Conservation (phyloP, 2,888 invertebrate species). For the Tiphia femorata region DNA sequence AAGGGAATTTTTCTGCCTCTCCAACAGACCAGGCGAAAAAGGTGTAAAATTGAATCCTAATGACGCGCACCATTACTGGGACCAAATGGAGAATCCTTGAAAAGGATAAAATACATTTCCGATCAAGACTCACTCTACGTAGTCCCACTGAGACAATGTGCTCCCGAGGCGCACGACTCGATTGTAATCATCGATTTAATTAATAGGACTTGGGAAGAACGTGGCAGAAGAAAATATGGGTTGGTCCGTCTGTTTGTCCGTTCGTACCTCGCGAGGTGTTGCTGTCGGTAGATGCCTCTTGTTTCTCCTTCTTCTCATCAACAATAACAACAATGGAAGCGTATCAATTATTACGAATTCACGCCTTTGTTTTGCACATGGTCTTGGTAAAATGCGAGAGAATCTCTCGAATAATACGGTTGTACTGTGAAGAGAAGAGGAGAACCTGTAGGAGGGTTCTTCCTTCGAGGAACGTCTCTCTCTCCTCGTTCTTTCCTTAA, state of each 20-base stretch:
- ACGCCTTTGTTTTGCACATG: too few relatives aligned
- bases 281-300: not conserved
- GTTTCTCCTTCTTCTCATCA: not conserved
- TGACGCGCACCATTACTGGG: too few relatives aligned
- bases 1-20: too few relatives aligned
- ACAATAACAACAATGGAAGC: slow-evolving; percentile 21
- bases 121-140: not conserved
- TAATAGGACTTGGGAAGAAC: slow-evolving; percentile 35
- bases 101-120: not conserved
- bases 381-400: too few relatives aligned
- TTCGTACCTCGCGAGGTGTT: not conserved
- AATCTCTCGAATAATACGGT: too few relatives aligned
- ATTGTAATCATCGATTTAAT: slow-evolving; percentile 49
- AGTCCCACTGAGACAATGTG: too few relatives aligned
- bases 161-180: slow-evolving; percentile 22
- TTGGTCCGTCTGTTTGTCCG: slow-evolving; percentile 15
- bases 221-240: slow-evolving; percentile 17
- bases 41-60: too few relatives aligned
- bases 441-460: too few relatives aligned
- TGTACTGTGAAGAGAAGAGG: too few relatives aligned
- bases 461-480: too few relatives aligned
- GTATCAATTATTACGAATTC: slow-evolving; percentile 21
- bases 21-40: too few relatives aligned
- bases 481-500: too few relatives aligned
- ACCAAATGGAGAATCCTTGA: not conserved